These are phyloP conservation scores for Ceramica pisi DNA, from an alignment of 2,888 invertebrate species.

Conservation along the genomic window DNA sequence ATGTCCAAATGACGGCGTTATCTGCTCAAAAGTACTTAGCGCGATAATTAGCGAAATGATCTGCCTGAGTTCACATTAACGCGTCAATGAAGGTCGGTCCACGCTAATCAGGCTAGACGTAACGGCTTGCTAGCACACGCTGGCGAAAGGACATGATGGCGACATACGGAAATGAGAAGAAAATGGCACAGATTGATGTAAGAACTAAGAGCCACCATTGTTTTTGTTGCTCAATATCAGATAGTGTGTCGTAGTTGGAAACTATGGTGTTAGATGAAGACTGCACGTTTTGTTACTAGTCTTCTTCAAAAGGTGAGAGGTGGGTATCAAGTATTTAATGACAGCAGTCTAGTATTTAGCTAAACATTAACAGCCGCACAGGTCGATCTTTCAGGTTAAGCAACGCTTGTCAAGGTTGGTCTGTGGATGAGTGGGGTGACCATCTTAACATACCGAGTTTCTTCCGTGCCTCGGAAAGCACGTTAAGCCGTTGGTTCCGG, in stretches of 20 bases:
- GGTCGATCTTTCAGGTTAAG: too few species aligned
- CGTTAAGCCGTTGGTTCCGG: too few species aligned
- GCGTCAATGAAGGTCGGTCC: slow-evolving; percentile 1
- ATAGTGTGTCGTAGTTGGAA: slow-evolving; percentile 22
- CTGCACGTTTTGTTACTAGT: slow-evolving; percentile 4
- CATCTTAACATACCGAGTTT: too few species aligned
- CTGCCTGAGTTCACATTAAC: slow-evolving; percentile 12
- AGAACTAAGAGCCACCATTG: slow-evolving; percentile 33
- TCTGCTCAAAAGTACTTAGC: slow-evolving; percentile 7
- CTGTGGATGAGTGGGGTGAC: too few species aligned
- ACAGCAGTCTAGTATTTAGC: too few species aligned
- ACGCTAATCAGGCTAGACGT: slow-evolving; percentile 5
- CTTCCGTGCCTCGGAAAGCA: too few species aligned
- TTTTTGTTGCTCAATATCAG: slow-evolving; percentile 29
- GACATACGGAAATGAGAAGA: slow-evolving; percentile 46
- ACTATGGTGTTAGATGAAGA: neutral
- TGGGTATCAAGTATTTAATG: too few species aligned
- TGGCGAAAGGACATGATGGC: slow-evolving; percentile 32
- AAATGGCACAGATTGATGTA: slow-evolving; percentile 34
- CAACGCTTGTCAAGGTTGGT: too few species aligned
- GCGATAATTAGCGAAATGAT: slow-evolving; percentile 6
- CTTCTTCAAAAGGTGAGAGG: neutral
- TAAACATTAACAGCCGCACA: too few species aligned
- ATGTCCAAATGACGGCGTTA: neutral
- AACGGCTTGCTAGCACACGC: neutral